Evolutionary conservation across 2,113 vertebrate genomes (phyloP).

Genomic region (Glaucomys volans): DNA sequence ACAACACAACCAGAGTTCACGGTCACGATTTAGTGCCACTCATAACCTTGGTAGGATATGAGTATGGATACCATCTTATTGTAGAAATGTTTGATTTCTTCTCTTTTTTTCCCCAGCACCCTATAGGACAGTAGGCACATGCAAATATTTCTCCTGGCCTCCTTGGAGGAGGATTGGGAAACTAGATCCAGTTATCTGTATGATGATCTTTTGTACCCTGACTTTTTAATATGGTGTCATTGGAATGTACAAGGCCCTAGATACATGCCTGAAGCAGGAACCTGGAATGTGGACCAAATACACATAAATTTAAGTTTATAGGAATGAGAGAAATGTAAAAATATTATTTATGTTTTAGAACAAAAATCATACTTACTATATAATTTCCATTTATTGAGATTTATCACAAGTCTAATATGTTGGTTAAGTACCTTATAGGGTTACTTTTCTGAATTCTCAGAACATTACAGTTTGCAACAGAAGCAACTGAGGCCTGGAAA

Average conservation of each 20-base stretch:
- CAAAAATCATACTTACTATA: neutral
- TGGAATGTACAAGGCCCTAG: neutral
- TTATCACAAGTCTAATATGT: neutral
- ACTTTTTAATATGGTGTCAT: neutral
- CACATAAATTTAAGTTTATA: neutral
- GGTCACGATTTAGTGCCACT: neutral
- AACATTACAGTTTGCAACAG: neutral
- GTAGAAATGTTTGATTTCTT: neutral
- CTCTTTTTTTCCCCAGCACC: neutral
- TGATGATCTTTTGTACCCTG: too few relatives aligned
- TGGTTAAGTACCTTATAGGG: neutral
- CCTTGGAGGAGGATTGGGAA: neutral
- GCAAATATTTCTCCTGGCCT: neutral
- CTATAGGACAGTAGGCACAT: neutral
- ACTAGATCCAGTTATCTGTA: neutral
- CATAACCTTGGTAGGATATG: neutral
- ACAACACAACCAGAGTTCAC: neutral
- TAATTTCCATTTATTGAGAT: neutral
- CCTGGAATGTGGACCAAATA: neutral
- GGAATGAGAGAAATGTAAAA: neutral
- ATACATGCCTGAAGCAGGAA: neutral
- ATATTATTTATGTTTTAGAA: neutral
- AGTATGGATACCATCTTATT: neutral
- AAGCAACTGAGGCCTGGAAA: neutral
- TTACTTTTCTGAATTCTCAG: neutral